Evolutionary conservation across 2,113 vertebrate genomes (phyloP).

Genomic region (Canis aureus): DNA sequence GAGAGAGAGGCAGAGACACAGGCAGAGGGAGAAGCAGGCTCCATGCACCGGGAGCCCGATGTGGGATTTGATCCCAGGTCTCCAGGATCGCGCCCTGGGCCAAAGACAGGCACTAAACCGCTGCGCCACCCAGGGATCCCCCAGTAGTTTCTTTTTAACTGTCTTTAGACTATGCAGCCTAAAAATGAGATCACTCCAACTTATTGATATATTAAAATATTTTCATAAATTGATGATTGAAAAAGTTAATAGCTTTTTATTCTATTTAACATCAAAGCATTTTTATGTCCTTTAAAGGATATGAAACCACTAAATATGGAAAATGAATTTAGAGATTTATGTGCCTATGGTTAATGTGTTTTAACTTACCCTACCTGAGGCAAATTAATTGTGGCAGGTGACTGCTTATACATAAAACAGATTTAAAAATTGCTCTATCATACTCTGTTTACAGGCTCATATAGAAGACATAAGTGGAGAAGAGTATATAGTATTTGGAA

Average conservation of each 20-base stretch:
- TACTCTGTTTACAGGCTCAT: slow-evolving; percentile 86
- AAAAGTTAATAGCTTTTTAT: slow-evolving; percentile 41
- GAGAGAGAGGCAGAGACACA: no score
- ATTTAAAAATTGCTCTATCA: not conserved
- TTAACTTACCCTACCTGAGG: slow-evolving; percentile 46
- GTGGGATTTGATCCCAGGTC: no score
- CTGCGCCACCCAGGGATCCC: no score
- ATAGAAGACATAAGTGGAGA: slow-evolving; percentile 90
- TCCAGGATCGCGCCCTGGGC: no score
- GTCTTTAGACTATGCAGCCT: not conserved
- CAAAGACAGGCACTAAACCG: no score
- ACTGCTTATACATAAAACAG: not conserved
- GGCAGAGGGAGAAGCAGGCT: no score
- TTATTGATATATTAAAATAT: slow-evolving; percentile 45
- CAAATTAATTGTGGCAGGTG: not conserved
- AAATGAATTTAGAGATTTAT: slow-evolving; percentile 32
- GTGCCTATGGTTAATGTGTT: not conserved
- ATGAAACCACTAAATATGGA: slow-evolving; percentile 51
- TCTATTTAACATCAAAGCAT: slow-evolving; percentile 41
- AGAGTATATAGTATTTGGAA: slow-evolving; percentile 95
- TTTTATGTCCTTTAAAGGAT: slow-evolving; percentile 24
- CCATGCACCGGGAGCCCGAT: no score
- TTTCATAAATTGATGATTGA: slow-evolving; percentile 27
- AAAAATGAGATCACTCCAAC: not conserved
- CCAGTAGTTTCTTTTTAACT: not conserved